Base-by-base conservation (phyloP, 2,888 invertebrate genomes). In the Cheilosia urbana region DNA sequence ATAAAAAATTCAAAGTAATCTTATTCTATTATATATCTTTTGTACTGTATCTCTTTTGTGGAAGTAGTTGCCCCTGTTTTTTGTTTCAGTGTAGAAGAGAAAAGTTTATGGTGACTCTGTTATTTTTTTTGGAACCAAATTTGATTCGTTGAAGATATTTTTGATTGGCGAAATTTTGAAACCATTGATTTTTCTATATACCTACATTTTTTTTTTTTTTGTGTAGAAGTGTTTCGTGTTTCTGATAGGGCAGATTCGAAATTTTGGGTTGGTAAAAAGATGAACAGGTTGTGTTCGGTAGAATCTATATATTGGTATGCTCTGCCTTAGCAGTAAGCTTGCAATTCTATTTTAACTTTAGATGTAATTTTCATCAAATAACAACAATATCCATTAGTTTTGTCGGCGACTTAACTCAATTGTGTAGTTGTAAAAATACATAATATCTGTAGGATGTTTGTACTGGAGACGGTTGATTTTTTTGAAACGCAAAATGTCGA, bases 321-420 rank as follows among this genome's bases (percentile, higher is more conserved):
- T 78, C 78, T 78, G 78, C 78, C 78, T 78, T 78, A 78, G 55
- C 77, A 77, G 76, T 77, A 53, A 62, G 53, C 69, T 55, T 15
- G 34, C 49, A 53, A 13, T 51, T 42, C 21, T 30, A 13, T 13
- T 37, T 37, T 37, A 21, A 42, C 45, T 47, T 53, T 55, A 21
- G 34, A 40, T 73, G 21, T 42, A 42, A 9, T 47, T 30, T 34
- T n/a, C 45, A 58, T 40, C 9, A 37, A 51, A 53, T 62, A 69
- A 77, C 77, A 55, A 68, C n/a, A 66, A 17, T 42, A 42, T 27
- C 27, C 75, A 75, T 75, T 75, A 57, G 65, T 47, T 47, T 47
- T 57, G 63, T 75, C 27, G 21, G 55, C 65, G 30, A 55, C 19
- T 60, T 37, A 60, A 27, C 45, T 62, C 27, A 45, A n/a, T 34